These are phyloP conservation scores for Homarus americanus DNA, from an alignment of 1,140 invertebrate genomes.

Conservation along the genomic window DNA sequence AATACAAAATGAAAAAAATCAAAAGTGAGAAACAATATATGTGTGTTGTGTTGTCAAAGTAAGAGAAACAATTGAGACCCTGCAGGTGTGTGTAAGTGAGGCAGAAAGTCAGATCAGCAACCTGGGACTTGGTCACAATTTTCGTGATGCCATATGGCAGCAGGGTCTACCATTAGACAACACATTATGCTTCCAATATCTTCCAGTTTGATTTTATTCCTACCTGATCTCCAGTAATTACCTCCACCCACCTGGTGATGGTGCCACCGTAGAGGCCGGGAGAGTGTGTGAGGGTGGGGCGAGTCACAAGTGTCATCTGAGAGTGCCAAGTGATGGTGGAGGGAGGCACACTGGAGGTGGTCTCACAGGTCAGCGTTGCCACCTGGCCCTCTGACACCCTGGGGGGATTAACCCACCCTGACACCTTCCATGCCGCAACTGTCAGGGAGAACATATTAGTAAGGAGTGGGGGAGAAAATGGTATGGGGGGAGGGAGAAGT, in stretches of 20 bases:
- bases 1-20: no score
- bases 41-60: no score
- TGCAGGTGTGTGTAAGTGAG: no score
- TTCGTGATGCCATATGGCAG: no score
- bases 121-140: no score
- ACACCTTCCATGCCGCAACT: constrained; percentile 38
- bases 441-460: background rate
- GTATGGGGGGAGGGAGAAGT: background rate
- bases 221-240: background rate
- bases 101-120: no score
- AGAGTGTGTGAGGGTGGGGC: constrained; percentile 3
- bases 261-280: constrained; percentile 48
- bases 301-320: background rate
- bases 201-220: no score
- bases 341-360: constrained; percentile 52
- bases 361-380: constrained; percentile 39
- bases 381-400: constrained; percentile 23
- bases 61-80: no score
- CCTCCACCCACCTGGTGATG: constrained; percentile 18
- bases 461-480: background rate
- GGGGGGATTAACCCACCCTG: constrained; percentile 25
- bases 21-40: no score
- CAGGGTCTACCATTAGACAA: no score
- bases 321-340: constrained; percentile 60
- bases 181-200: no score